phyloP scores from a whole-genome alignment of 2,888 invertebrate genomes.

The Allygus modestus region DNA sequence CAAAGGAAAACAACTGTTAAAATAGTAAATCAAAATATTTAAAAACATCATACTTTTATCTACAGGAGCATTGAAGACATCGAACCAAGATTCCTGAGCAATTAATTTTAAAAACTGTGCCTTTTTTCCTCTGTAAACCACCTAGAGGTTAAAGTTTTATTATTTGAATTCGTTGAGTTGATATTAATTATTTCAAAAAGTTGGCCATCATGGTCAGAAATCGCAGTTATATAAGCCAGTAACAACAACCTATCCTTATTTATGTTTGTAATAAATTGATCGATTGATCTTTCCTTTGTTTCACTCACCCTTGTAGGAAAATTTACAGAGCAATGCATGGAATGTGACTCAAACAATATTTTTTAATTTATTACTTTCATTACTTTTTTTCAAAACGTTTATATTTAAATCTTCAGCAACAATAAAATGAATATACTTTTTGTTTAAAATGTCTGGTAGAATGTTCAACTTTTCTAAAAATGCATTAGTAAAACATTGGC shows the following conservation, averaged over 20 bases:
- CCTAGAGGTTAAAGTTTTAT: too few species aligned
- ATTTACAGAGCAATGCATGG: conserved; percentile 6
- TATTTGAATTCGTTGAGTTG: neutral
- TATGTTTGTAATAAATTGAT: conserved; percentile 2
- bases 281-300: neutral
- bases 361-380: conserved; percentile 11
- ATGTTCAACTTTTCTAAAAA: neutral
- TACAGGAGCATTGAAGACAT: too few species aligned
- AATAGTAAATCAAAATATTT: conserved; percentile 9
- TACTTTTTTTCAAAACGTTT: neutral
- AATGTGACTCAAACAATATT: conserved; percentile 16
- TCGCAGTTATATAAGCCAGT: neutral
- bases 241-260: neutral
- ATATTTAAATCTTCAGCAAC: neutral
- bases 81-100: too few species aligned
- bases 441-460: neutral
- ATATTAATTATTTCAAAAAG: conserved; percentile 4
- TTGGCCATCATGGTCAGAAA: conserved; percentile 5
- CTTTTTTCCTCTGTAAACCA: too few species aligned
- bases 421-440: neutral
- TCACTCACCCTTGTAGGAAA: neutral
- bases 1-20: conserved; percentile 8
- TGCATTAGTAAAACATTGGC: too few species aligned
- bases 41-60: too few species aligned
- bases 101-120: too few species aligned